Evolutionary conservation across 2,113 vertebrate species (phyloP).

Genomic region (Notarius quadriscutis): DNA sequence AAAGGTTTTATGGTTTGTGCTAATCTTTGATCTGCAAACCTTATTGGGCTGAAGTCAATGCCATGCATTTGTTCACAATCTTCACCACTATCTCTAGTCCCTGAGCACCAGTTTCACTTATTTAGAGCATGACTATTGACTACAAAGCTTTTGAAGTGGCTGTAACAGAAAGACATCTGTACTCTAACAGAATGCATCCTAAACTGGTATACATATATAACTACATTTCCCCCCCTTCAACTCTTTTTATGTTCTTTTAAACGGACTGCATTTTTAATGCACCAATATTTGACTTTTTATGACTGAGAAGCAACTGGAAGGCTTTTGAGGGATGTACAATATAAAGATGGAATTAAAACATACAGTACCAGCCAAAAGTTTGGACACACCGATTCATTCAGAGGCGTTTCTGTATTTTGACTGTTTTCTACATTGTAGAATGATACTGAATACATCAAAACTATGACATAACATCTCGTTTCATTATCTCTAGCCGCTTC

Average conservation of each 20-base stretch:
- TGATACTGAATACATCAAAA: no score
- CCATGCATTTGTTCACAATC: conserved; percentile 46
- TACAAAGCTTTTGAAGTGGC: conserved; percentile 62
- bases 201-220: conserved; percentile 13
- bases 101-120: conserved; percentile 69
- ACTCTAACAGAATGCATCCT: conserved; percentile 13
- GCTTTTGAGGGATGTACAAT: conserved; percentile 26
- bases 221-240: conserved; percentile 14
- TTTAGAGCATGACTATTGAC: conserved; percentile 53
- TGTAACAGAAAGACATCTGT: conserved; percentile 40
- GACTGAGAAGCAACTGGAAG: conserved; percentile 31
- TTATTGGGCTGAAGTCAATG: conserved; percentile 27
- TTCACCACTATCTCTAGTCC: conserved; percentile 60
- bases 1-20: conserved; percentile 41
- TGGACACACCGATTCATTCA: no score
- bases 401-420: no score
- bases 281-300: background rate
- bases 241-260: conserved; percentile 17
- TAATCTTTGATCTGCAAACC: conserved; percentile 49
- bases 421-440: no score
- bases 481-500: no score
- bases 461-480: no score
- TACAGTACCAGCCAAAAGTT: no score
- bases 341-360: conserved; percentile 11
- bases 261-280: background rate